Evolutionary conservation across 2,113 vertebrate species (phyloP).

Genomic region (Oncorhynchus mykiss): DNA sequence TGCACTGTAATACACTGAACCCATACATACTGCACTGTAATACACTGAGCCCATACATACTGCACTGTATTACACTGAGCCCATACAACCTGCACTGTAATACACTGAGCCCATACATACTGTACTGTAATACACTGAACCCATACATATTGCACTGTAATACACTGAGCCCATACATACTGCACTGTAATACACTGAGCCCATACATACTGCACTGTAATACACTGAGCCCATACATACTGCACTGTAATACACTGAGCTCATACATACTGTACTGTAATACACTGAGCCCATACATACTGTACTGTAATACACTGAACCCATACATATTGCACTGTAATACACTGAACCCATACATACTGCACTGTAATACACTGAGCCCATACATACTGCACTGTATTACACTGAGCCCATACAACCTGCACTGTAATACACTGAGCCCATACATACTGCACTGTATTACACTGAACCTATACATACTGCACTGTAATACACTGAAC

Average conservation of each 20-base stretch:
- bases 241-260: not conserved
- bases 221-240: not conserved
- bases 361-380: not conserved
- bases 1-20: not conserved
- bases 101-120: too few relatives aligned
- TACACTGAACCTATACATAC: not conserved
- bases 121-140: not conserved
- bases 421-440: not conserved
- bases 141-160: not conserved
- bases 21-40: not conserved
- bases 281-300: not conserved
- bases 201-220: not conserved
- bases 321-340: not conserved
- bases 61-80: not conserved
- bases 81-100: not conserved
- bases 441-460: not conserved
- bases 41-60: not conserved
- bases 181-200: not conserved
- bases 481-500: too few relatives aligned
- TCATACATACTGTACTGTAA: not conserved
- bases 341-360: not conserved
- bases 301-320: not conserved
- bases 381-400: not conserved
- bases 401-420: not conserved
- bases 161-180: too few relatives aligned